These are phyloP conservation scores for Adelosebastes latens DNA, from an alignment of 2,797 vertebrate genomes.

Conservation along the genomic window DNA sequence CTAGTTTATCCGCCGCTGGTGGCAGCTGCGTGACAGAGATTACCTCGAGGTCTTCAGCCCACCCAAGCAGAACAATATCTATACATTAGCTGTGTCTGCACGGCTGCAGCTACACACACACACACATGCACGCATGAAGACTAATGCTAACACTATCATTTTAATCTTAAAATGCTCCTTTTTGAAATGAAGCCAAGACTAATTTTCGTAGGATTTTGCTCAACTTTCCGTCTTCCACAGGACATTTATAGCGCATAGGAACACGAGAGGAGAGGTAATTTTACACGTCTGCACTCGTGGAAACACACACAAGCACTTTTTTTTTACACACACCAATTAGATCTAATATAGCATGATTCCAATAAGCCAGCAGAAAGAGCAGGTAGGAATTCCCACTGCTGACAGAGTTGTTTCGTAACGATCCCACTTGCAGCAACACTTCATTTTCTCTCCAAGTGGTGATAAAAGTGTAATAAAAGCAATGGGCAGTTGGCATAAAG, in stretches of 20 bases:
- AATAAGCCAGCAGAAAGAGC: conserved; percentile 22
- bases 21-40: conserved; percentile 87
- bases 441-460: conserved; percentile 49
- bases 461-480: conserved; percentile 69
- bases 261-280: background rate
- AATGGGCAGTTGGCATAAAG: conserved; percentile 42
- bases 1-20: conserved; percentile 65
- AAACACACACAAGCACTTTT: conserved; percentile 30
- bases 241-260: background rate
- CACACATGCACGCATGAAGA: conserved; percentile 1
- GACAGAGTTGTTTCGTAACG: conserved; percentile 52
- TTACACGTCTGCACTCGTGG: background rate
- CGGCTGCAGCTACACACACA: conserved; percentile 10
- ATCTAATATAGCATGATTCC: conserved; percentile 18
- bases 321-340: conserved; percentile 19
- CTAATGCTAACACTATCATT: background rate
- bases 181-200: background rate
- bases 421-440: conserved; percentile 38
- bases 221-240: background rate
- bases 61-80: conserved; percentile 88
- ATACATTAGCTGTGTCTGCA: conserved; percentile 71
- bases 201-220: background rate
- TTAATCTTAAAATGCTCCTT: conserved; percentile 4
- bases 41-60: conserved; percentile 81
- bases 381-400: conserved; percentile 41